A percentile compares a stretch with the other conserved stretches of the same genome.
These are phyloP conservation scores for Diabrotica virgifera DNA, from an alignment of 1,140 invertebrate genomes.

Conservation along the genomic window DNA sequence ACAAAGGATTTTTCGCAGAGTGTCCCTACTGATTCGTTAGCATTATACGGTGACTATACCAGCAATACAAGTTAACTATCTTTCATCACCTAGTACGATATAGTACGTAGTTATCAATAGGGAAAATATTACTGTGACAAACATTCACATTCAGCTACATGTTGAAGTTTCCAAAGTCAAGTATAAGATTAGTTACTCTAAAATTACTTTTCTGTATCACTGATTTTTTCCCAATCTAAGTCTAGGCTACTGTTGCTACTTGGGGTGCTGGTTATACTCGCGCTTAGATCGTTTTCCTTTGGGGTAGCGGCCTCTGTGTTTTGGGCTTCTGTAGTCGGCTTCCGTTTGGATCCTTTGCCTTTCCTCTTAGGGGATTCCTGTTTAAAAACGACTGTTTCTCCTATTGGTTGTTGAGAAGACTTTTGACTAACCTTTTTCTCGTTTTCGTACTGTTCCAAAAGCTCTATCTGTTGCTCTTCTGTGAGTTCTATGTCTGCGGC, in stretches of 20 bases:
- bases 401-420: slow-evolving; percentile 12
- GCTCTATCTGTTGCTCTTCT: slow-evolving; percentile 58
- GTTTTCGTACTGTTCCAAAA: slow-evolving; percentile 58
- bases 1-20: too few relatives aligned
- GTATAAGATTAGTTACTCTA: not conserved
- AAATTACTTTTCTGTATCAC: slow-evolving; percentile 36
- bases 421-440: slow-evolving; percentile 40
- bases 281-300: slow-evolving; percentile 34
- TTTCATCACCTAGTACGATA: too few relatives aligned
- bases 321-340: slow-evolving; percentile 11
- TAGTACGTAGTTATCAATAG: too few relatives aligned
- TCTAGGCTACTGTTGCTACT: slow-evolving; percentile 45
- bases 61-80: too few relatives aligned
- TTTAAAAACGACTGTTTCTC: slow-evolving; percentile 25
- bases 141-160: not conserved
- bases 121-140: too few relatives aligned
- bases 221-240: slow-evolving; percentile 48
- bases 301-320: slow-evolving; percentile 13
- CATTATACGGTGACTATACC: too few relatives aligned
- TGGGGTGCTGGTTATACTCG: slow-evolving; percentile 36
- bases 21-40: too few relatives aligned
- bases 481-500: slow-evolving; percentile 57
- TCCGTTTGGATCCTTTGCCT: not conserved
- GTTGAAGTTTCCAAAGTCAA: not conserved
- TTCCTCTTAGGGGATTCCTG: slow-evolving; percentile 21